Conservation (phyloP, 30 jellyfish, hydroid and myxozoan genomes). For the Aurelia sp. region DNA sequence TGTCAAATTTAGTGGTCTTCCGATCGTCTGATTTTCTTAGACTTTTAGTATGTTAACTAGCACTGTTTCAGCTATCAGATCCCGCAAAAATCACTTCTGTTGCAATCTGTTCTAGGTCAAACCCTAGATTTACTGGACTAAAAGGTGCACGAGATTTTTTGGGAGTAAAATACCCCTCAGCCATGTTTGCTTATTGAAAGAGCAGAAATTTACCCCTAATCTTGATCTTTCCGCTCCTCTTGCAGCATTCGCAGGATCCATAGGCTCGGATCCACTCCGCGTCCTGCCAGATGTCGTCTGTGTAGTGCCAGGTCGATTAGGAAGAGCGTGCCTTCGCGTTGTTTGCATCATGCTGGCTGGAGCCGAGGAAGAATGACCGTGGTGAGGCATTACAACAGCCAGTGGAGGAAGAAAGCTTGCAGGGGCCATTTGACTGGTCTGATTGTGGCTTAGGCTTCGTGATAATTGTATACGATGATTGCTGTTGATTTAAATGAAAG, state of each 20-base stretch:
- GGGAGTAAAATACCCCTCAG: too few species aligned
- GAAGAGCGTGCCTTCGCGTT: constrained; percentile 9
- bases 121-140: too few species aligned
- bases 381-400: constrained; percentile 1
- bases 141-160: too few species aligned
- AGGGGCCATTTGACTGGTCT: background rate
- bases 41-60: too few species aligned
- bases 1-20: too few species aligned
- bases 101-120: too few species aligned
- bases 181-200: background rate
- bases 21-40: too few species aligned
- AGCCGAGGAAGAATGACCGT: constrained; percentile 57
- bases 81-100: too few species aligned
- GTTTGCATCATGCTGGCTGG: constrained; percentile 20
- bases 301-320: constrained; percentile 1
- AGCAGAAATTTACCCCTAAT: constrained; percentile 25
- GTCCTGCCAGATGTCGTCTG: constrained; percentile 24
- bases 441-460: constrained; percentile 18
- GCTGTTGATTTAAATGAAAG: constrained; percentile 1
- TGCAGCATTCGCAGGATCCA: constrained; percentile 40
- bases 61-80: too few species aligned
- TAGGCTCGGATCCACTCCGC: constrained; percentile 59
- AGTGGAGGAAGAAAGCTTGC: too few species aligned
- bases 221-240: constrained; percentile 14
- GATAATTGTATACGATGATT: constrained; percentile 19